phyloP scores from a whole-genome alignment of 2,797 vertebrate species.

The Tympanoctomys barrerae region DNA sequence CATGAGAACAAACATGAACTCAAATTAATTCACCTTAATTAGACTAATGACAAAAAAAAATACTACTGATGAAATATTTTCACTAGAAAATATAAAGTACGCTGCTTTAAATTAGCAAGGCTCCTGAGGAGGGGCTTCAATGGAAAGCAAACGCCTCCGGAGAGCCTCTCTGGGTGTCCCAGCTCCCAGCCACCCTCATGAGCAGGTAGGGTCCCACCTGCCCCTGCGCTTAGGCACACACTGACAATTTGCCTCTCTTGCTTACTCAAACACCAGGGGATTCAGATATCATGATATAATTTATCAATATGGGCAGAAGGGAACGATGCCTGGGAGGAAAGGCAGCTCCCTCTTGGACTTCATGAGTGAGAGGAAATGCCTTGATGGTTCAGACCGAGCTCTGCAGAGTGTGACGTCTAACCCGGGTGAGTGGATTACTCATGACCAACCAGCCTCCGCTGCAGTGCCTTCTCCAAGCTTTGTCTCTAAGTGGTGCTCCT shows the following conservation, averaged over 20 bases:
- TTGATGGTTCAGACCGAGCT: neutral
- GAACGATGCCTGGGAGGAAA: neutral
- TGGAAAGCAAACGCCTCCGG: neutral
- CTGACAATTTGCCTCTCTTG: neutral
- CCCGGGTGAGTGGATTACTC: neutral
- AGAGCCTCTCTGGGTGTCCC: neutral
- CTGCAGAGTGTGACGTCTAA: neutral
- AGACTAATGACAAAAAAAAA: neutral
- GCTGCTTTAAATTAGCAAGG: conserved; percentile 7
- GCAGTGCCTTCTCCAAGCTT: neutral
- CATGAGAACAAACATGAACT: neutral
- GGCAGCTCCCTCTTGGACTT: neutral
- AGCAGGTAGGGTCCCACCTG: accelerated
- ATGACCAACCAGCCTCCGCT: neutral
- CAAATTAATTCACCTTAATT: conserved; percentile 44
- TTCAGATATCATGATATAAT: neutral
- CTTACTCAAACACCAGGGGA: neutral
- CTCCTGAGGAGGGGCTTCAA: neutral
- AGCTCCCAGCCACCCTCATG: too few relatives aligned
- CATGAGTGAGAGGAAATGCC: neutral
- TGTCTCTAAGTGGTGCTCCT: neutral
- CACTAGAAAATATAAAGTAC: neutral
- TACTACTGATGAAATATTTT: conserved; percentile 57
- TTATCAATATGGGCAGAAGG: neutral
- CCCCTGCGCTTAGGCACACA: neutral